phyloP scores from a whole-genome alignment of 2,797 vertebrate genomes.

The Centroberyx gerrardi region DNA sequence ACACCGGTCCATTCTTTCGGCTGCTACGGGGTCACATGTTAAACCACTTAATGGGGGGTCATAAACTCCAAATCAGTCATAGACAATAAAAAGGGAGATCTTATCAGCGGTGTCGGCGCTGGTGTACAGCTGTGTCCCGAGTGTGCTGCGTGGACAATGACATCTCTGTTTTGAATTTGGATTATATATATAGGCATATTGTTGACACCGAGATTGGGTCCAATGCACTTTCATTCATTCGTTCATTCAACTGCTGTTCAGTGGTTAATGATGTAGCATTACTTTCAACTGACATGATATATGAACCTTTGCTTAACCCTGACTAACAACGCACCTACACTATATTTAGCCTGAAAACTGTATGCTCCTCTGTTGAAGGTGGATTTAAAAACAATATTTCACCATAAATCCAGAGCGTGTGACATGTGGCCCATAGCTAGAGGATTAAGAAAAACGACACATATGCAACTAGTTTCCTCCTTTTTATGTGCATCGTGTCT shows the following conservation, averaged over 20 bases:
- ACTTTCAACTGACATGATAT: not conserved
- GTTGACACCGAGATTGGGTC: not conserved
- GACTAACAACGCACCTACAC: conserved; percentile 13
- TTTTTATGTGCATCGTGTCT: conserved; percentile 43
- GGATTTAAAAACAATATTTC: not conserved
- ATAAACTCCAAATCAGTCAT: conserved; percentile 68
- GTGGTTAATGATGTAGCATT: not conserved
- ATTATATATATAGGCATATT: not conserved
- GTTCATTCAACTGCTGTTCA: not conserved
- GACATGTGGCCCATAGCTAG: conserved; percentile 2
- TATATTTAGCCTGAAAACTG: conserved; percentile 23
- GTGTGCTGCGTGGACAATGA: conserved; percentile 30
- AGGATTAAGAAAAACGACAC: conserved; percentile 27
- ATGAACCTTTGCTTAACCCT: not conserved
- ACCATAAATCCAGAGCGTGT: not conserved
- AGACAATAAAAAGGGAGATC: conserved; percentile 68
- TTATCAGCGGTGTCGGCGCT: conserved; percentile 45
- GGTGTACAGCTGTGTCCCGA: conserved; percentile 29
- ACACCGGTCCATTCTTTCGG: conserved; percentile 59
- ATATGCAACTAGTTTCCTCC: conserved; percentile 32
- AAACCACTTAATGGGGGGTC: conserved; percentile 64
- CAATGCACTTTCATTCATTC: not conserved
- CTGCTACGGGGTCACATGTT: conserved; percentile 60
- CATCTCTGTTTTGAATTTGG: not conserved
- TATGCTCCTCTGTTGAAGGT: not conserved